Evolutionary conservation across 2,113 vertebrate species (phyloP).

Genomic region (Oostethus manadensis): DNA sequence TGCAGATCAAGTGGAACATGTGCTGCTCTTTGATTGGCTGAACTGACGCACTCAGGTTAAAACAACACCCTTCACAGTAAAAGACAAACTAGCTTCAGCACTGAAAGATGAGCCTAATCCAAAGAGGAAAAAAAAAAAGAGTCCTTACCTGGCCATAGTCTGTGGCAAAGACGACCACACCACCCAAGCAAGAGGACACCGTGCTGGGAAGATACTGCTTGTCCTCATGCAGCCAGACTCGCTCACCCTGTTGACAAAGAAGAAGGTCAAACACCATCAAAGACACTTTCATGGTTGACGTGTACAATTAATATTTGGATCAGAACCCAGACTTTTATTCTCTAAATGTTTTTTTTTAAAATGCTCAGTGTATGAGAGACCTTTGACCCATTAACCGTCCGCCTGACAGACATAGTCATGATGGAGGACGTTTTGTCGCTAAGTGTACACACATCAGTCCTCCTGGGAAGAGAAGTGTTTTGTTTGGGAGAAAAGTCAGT

Average conservation of each 20-base stretch:
- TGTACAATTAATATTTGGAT: too few species aligned
- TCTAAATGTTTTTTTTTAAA: too few species aligned
- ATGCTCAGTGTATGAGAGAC: neutral
- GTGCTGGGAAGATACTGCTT: constrained; percentile 87
- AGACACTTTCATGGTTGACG: neutral
- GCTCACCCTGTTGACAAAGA: constrained; percentile 77
- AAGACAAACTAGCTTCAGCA: neutral
- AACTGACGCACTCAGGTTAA: neutral
- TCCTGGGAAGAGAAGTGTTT: too few species aligned
- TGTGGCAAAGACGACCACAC: constrained; percentile 82
- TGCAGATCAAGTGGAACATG: constrained; percentile 10
- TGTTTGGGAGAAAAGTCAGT: too few species aligned
- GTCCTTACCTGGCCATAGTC: constrained; percentile 87
- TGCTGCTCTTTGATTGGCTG: neutral
- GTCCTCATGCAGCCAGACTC: constrained; percentile 91
- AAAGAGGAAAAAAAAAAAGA: too few species aligned
- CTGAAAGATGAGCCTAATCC: neutral
- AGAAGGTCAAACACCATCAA: neutral
- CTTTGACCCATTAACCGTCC: neutral
- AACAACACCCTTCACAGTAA: neutral
- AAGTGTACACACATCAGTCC: too few species aligned
- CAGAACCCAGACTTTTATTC: too few species aligned
- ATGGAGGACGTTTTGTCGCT: too few species aligned
- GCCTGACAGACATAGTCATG: too few species aligned
- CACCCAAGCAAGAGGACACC: constrained; percentile 87